phyloP scores from a whole-genome alignment of 2,888 invertebrate genomes.

The Sipha maydis region DNA sequence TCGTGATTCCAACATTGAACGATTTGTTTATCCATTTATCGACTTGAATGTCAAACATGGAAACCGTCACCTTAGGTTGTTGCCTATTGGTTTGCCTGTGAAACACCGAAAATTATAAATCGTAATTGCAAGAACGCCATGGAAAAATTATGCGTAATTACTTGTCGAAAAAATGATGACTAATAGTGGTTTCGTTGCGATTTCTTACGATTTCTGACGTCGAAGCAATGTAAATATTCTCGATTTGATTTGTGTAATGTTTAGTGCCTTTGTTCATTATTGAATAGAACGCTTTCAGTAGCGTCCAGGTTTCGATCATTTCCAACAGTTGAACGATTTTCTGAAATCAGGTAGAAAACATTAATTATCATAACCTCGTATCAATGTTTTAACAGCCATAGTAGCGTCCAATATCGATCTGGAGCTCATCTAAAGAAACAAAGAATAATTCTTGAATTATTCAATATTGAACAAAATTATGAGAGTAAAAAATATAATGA shows the following conservation, averaged over 20 bases:
- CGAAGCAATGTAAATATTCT: slow-evolving; percentile 13
- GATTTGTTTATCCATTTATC: slow-evolving; percentile 64
- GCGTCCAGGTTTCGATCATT: slow-evolving; percentile 67
- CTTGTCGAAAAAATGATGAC: slow-evolving; percentile 32
- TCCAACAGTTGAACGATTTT: slow-evolving; percentile 68
- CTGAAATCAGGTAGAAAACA: slow-evolving; percentile 65
- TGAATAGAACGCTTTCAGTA: slow-evolving; percentile 67
- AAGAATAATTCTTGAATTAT: no score
- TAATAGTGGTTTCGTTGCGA: neutral
- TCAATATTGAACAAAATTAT: no score
- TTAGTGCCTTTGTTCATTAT: slow-evolving; percentile 25
- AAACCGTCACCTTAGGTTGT: slow-evolving; percentile 41
- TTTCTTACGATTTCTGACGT: slow-evolving; percentile 36
- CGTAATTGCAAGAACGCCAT: neutral
- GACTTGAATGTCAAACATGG: slow-evolving; percentile 38
- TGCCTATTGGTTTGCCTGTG: neutral
- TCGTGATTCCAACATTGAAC: slow-evolving; percentile 69
- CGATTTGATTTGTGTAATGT: slow-evolving; percentile 25
- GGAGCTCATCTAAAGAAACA: no score
- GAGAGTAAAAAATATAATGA: no score
- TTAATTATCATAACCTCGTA: neutral
- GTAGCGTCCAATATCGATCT: no score
- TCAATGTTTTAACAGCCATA: no score
- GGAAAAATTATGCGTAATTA: neutral
- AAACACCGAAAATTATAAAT: neutral